Evolutionary conservation across 1,140 invertebrate genomes (phyloP).

Genomic region (Lucilia sericata): DNA sequence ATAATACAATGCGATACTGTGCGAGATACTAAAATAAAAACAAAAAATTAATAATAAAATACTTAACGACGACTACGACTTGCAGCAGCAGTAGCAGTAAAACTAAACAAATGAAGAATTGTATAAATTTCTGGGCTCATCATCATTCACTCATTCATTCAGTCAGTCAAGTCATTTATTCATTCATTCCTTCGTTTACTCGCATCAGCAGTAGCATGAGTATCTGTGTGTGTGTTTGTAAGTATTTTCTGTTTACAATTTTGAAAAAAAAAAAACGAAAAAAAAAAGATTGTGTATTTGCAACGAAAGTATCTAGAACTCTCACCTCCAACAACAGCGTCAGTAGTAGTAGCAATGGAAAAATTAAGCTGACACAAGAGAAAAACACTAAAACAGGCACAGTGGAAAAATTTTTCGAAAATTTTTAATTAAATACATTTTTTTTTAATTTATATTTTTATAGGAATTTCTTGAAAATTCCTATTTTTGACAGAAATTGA

Average conservation of each 20-base stretch:
- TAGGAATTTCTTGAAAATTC: too few species aligned
- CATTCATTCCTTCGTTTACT: background rate
- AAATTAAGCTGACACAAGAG: too few species aligned
- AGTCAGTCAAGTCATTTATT: constrained; percentile 7
- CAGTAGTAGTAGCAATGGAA: too few species aligned
- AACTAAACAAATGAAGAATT: constrained; percentile 22
- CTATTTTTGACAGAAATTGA: too few species aligned
- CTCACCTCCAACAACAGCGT: constrained; percentile 45
- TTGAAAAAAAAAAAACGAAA: too few species aligned
- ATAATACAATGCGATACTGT: constrained; percentile 12
- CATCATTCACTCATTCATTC: constrained; percentile 4
- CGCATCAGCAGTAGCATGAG: background rate
- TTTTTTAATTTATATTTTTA: too few species aligned
- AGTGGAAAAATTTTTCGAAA: background rate
- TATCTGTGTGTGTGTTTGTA: background rate
- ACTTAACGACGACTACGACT: background rate
- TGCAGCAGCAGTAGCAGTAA: constrained; percentile 28
- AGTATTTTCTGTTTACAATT: background rate
- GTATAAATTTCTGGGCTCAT: constrained; percentile 20
- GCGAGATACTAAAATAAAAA: background rate
- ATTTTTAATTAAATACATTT: too few species aligned
- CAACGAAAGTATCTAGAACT: constrained; percentile 67
- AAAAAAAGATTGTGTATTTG: constrained; percentile 34
- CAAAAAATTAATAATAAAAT: background rate
- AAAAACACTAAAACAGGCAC: constrained; percentile 19